These are phyloP conservation scores for Pristionchus japonicus DNA, from an alignment of 2,888 invertebrate genomes.

Conservation along the genomic window DNA sequence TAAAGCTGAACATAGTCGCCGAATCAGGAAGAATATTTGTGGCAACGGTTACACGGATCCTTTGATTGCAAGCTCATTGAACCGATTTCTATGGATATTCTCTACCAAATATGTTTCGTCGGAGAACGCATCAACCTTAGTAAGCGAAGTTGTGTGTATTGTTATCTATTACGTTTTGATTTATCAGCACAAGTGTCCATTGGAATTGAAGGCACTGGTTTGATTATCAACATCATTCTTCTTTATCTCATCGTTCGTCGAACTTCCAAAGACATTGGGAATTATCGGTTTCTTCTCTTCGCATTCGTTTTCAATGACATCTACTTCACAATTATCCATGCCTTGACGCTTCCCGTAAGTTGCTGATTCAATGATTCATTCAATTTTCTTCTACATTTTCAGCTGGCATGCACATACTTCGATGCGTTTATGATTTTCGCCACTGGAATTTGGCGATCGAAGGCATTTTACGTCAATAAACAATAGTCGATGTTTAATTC, in stretches of 20 bases:
- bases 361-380: too few species aligned
- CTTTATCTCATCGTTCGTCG: neutral
- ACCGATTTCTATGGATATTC: neutral
- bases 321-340: neutral
- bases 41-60: neutral
- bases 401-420: neutral
- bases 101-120: neutral
- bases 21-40: neutral
- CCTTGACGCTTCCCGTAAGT: neutral
- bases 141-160: neutral
- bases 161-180: neutral
- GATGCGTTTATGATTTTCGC: neutral
- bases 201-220: neutral
- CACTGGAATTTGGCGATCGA: neutral
- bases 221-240: neutral
- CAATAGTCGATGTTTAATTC: neutral
- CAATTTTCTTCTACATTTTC: neutral
- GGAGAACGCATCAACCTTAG: neutral
- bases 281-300: neutral
- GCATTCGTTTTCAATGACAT: constrained; percentile 2
- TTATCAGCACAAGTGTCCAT: neutral
- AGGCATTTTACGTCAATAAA: neutral
- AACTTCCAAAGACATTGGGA: neutral
- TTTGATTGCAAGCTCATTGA: neutral
- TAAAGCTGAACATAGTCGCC: neutral